Percentiles rank a stretch among this genome's conserved stretches.
Evolutionary conservation across 2,888 invertebrate species (phyloP).

Genomic region (Hirudinaria manillensis): DNA sequence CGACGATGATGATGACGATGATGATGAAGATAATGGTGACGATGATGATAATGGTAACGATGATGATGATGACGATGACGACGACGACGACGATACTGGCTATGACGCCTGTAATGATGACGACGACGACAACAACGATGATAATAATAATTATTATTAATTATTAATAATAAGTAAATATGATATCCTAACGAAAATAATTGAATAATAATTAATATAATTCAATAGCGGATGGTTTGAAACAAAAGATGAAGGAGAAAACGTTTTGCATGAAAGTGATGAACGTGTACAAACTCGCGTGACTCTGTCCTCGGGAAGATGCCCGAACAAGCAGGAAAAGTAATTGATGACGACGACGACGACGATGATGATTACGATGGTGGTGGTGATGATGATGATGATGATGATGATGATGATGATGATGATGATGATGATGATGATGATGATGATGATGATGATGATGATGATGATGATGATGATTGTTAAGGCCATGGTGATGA

Average conservation of each 20-base stretch:
- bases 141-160: slow-evolving; percentile 5
- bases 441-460: slow-evolving; percentile 23
- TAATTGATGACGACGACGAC: neutral
- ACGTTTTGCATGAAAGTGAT: too few relatives aligned
- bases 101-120: neutral
- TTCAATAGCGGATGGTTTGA: too few relatives aligned
- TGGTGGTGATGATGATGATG: neutral
- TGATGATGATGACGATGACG: slow-evolving; percentile 1
- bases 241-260: too few relatives aligned
- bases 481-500: neutral
- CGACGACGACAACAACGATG: neutral
- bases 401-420: slow-evolving; percentile 20
- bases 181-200: too few relatives aligned
- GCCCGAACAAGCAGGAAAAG: too few relatives aligned
- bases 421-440: slow-evolving; percentile 22
- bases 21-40: slow-evolving; percentile 19
- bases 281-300: too few relatives aligned
- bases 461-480: slow-evolving; percentile 29
- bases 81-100: neutral
- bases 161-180: too few relatives aligned
- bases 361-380: neutral
- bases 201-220: too few relatives aligned
- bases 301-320: too few relatives aligned
- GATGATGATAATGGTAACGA: slow-evolving; percentile 26
- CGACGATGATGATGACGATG: slow-evolving; percentile 20